Evolutionary conservation across 2,797 vertebrate genomes (phyloP).

Genomic region (Hypotaenidia okinawae): DNA sequence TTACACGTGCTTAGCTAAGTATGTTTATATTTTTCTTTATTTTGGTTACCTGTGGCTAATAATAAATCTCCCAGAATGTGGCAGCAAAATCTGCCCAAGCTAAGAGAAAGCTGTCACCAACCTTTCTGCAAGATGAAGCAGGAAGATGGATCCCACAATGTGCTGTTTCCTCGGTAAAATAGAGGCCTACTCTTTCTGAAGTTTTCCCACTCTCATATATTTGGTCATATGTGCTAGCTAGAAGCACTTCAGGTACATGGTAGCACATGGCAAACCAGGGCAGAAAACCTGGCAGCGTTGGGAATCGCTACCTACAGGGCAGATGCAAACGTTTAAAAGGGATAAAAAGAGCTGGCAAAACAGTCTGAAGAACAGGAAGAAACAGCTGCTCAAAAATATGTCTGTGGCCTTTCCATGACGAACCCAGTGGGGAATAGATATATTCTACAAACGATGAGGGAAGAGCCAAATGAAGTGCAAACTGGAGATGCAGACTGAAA

Average conservation of each 20-base stretch:
- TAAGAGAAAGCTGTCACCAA: not conserved
- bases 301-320: not conserved
- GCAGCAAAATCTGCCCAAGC: not conserved
- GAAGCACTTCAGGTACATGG: not conserved
- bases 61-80: not conserved
- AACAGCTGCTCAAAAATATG: not conserved
- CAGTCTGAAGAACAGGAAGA: not conserved
- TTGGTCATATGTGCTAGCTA: not conserved
- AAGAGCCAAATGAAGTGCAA: constrained; percentile 34
- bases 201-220: not conserved
- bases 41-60: not conserved
- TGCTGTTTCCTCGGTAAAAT: not conserved
- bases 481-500: not conserved
- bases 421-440: not conserved
- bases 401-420: not conserved
- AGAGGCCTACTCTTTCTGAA: not conserved
- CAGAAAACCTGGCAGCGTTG: not conserved
- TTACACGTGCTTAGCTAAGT: not conserved
- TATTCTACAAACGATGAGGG: not conserved
- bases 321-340: not conserved
- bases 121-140: not conserved
- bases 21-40: not conserved
- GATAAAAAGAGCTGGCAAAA: not conserved
- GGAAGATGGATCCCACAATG: not conserved
- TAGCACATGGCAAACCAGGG: not conserved